phyloP scores from a whole-genome alignment of 2,888 invertebrate species.

The Spatulosminthurus flaviceps region DNA sequence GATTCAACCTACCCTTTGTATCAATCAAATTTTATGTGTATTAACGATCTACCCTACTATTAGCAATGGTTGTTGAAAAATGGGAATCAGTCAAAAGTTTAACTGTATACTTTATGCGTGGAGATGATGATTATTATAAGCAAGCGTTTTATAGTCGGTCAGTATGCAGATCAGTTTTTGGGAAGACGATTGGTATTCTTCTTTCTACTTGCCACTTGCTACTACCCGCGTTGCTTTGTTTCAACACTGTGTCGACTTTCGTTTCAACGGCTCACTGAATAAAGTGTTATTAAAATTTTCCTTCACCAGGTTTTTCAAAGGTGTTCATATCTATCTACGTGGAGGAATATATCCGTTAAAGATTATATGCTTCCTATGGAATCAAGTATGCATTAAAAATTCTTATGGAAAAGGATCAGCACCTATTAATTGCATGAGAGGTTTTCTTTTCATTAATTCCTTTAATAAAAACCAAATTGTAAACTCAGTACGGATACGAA shows the following conservation, averaged over 20 bases:
- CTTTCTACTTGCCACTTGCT: neutral
- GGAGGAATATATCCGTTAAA: too few species aligned
- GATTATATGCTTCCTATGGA: too few species aligned
- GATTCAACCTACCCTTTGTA: constrained; percentile 36
- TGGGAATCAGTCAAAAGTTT: constrained; percentile 39
- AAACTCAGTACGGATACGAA: too few species aligned
- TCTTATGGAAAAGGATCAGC: too few species aligned
- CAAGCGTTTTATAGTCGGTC: constrained; percentile 41
- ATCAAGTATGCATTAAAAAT: too few species aligned
- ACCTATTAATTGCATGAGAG: too few species aligned
- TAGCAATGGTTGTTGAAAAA: constrained; percentile 31
- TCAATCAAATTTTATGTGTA: constrained; percentile 47
- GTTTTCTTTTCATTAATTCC: too few species aligned
- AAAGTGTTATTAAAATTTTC: neutral
- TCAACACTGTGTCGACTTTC: neutral
- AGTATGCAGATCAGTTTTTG: constrained; percentile 39
- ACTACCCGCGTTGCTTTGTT: neutral
- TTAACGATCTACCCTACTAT: constrained; percentile 45
- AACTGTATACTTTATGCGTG: constrained; percentile 34
- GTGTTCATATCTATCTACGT: too few species aligned
- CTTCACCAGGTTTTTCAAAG: too few species aligned
- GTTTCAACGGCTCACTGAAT: too few species aligned
- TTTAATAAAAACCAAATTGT: too few species aligned
- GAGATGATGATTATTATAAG: constrained; percentile 34
- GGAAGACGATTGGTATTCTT: neutral